Evolutionary conservation across 2,797 vertebrate genomes (phyloP).

Genomic region (Ibycter americanus): DNA sequence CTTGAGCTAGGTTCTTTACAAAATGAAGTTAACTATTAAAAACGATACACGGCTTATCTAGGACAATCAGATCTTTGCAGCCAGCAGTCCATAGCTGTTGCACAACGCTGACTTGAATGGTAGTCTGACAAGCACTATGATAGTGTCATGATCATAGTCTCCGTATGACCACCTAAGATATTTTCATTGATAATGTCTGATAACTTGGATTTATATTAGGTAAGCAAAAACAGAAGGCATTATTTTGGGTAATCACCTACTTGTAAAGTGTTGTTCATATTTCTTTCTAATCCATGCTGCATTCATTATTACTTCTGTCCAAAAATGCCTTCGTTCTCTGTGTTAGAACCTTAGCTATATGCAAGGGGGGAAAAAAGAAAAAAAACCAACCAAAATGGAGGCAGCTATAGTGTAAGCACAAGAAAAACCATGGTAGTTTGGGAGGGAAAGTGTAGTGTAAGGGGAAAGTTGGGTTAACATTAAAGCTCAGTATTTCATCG

Average conservation of each 20-base stretch:
- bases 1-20: background rate
- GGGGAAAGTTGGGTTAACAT: background rate
- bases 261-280: background rate
- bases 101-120: background rate
- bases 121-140: background rate
- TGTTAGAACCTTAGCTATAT: background rate
- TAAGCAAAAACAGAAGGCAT: background rate
- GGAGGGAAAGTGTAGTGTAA: background rate
- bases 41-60: background rate
- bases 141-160: background rate
- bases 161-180: background rate
- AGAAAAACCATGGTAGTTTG: background rate
- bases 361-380: background rate
- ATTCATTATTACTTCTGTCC: background rate
- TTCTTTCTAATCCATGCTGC: background rate
- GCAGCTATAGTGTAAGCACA: background rate
- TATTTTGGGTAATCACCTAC: background rate
- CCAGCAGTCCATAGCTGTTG: background rate
- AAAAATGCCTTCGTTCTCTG: background rate
- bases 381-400: accelerated
- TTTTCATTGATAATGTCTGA: background rate
- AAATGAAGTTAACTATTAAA: background rate
- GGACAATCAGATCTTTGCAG: background rate
- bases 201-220: background rate
- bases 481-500: background rate